These are phyloP conservation scores for Amphilophus citrinellus DNA, from an alignment of 2,113 vertebrate species.

Conservation along the genomic window DNA sequence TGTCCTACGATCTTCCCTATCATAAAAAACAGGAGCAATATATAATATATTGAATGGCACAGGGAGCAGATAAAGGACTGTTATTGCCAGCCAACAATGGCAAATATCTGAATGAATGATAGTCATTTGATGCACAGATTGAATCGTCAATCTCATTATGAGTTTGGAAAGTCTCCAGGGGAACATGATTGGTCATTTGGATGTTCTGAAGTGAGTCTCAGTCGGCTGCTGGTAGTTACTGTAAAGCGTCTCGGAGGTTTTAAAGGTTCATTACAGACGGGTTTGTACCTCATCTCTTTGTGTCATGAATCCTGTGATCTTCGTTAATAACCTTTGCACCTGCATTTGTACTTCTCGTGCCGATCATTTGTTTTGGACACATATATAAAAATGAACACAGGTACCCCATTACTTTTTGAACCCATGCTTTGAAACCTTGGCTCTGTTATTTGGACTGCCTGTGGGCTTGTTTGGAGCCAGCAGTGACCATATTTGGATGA, in stretches of 20 bases:
- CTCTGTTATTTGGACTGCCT: neutral
- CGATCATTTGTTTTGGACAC: neutral
- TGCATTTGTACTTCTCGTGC: neutral
- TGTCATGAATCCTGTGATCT: neutral
- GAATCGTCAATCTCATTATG: conserved; percentile 60
- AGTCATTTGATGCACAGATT: conserved; percentile 68
- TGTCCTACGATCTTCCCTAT: conserved; percentile 47
- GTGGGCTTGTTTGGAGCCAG: neutral
- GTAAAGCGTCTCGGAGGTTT: neutral
- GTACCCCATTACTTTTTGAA: neutral
- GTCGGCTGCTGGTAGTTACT: conserved; percentile 12
- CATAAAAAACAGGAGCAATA: conserved; percentile 63
- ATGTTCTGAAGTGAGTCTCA: conserved; percentile 36
- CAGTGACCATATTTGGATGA: neutral
- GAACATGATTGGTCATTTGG: conserved; percentile 53
- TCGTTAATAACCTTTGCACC: no score
- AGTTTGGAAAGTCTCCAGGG: conserved; percentile 57
- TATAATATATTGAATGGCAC: conserved; percentile 63
- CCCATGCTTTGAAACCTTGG: neutral
- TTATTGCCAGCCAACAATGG: conserved; percentile 62
- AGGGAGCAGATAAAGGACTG: conserved; percentile 50
- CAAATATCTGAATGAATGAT: conserved; percentile 67
- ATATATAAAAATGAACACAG: neutral
- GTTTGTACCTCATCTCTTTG: neutral
- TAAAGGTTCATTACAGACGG: neutral